phyloP scores from a whole-genome alignment of 2,888 invertebrate species.

The Nezara viridula region DNA sequence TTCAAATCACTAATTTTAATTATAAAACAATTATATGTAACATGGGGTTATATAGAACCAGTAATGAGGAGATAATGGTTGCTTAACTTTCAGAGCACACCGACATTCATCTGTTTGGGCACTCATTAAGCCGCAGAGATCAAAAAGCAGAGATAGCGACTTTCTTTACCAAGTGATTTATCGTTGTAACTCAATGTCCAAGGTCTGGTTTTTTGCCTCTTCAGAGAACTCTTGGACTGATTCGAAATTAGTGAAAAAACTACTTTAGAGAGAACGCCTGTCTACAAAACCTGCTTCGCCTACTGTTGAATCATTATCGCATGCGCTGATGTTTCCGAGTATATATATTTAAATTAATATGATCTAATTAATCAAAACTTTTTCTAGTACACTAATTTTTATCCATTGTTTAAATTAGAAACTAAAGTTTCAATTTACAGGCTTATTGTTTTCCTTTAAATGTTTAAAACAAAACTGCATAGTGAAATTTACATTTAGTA shows the following conservation, averaged over 20 bases:
- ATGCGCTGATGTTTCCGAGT: background rate
- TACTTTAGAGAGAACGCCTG: constrained; percentile 11
- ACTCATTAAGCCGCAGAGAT: constrained; percentile 15
- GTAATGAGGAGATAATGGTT: background rate
- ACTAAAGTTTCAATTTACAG: too few relatives aligned
- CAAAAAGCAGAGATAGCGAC: constrained; percentile 5
- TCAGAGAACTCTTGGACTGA: constrained; percentile 18
- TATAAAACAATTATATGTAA: background rate
- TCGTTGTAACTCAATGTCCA: constrained; percentile 22
- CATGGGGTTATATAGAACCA: background rate
- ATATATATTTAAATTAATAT: too few relatives aligned
- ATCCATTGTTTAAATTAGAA: too few relatives aligned
- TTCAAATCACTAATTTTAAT: background rate
- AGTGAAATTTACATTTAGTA: too few relatives aligned
- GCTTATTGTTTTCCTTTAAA: too few relatives aligned
- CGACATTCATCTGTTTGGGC: background rate
- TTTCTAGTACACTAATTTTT: too few relatives aligned
- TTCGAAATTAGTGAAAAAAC: constrained; percentile 28
- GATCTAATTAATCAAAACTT: too few relatives aligned
- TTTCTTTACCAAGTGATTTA: constrained; percentile 11
- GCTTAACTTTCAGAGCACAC: constrained; percentile 13
- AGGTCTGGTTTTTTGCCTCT: background rate
- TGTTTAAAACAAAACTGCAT: too few relatives aligned
- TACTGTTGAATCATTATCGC: background rate
- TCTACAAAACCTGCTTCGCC: background rate